These are phyloP conservation scores for Heliconius sara DNA, from an alignment of 2,888 invertebrate species.

Conservation along the genomic window DNA sequence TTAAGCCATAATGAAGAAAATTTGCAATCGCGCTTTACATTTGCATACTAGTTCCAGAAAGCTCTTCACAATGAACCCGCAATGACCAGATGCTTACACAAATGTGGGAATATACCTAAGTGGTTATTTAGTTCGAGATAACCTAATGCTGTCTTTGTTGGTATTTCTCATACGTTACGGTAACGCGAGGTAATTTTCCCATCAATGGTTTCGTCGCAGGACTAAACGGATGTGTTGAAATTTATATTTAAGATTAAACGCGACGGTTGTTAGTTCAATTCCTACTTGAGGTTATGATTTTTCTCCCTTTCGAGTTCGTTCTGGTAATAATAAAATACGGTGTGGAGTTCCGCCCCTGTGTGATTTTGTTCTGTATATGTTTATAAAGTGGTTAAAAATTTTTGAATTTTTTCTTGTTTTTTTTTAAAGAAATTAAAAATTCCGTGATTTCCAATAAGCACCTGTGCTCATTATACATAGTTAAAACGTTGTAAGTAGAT, in stretches of 20 bases:
- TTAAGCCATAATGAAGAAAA: no score
- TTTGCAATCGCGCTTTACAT: no score
- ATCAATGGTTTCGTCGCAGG: conserved; percentile 27
- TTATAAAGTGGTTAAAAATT: no score
- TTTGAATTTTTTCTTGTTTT: no score
- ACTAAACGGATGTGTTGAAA: conserved; percentile 26
- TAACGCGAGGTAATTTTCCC: conserved; percentile 44
- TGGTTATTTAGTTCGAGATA: conserved; percentile 39
- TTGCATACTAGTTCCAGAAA: conserved; percentile 8
- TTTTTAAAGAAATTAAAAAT: neutral
- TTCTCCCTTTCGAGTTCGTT: no score
- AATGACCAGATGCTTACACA: conserved; percentile 27
- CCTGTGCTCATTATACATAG: no score
- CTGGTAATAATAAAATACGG: no score
- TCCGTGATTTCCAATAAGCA: neutral
- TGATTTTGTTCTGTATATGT: no score
- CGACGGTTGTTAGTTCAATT: no score
- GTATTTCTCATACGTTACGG: conserved; percentile 41
- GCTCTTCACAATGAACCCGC: conserved; percentile 18
- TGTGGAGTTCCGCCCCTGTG: no score
- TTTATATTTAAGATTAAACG: neutral
- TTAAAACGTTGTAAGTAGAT: neutral
- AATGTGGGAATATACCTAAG: conserved; percentile 44
- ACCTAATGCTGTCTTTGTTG: conserved; percentile 44
- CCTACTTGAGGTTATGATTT: no score